A percentile compares a stretch with the other conserved stretches of the same genome.
Evolutionary conservation across 2,113 vertebrate genomes (phyloP).

Genomic region (Lichenostomus cassidix): DNA sequence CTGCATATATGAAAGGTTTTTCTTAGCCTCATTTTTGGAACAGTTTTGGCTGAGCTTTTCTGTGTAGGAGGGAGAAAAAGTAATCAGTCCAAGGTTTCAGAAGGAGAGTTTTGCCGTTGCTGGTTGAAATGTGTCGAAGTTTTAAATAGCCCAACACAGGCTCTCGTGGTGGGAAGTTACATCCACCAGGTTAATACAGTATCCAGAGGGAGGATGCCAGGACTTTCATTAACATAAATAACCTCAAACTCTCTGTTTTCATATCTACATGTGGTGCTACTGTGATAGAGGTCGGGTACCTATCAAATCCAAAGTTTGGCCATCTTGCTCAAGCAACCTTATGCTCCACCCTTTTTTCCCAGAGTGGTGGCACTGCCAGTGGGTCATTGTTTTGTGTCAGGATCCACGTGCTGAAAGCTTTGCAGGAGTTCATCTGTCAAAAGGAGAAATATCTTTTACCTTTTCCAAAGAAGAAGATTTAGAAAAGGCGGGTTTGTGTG

Average conservation of each 20-base stretch:
- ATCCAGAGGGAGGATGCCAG: not conserved
- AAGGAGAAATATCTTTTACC: not conserved
- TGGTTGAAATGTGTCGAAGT: not conserved
- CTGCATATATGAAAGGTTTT: not conserved
- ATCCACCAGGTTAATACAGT: not conserved
- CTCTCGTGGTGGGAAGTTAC: not conserved
- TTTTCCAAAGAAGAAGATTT: not conserved
- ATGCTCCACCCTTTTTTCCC: not conserved
- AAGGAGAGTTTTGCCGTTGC: not conserved
- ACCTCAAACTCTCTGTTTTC: not conserved
- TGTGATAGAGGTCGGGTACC: rapidly evolving
- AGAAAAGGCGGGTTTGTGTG: not conserved
- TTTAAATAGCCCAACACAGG: not conserved
- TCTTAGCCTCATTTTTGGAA: not conserved
- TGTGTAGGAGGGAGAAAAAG: not conserved
- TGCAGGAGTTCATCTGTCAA: not conserved
- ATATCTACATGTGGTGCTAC: not conserved
- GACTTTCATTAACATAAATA: not conserved
- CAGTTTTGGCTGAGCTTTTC: not conserved
- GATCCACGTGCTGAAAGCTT: not conserved
- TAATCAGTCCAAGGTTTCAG: not conserved
- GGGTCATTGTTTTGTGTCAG: not conserved
- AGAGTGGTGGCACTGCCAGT: not conserved
- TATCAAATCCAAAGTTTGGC: not conserved
- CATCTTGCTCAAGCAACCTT: not conserved